Evolutionary conservation across 2,797 vertebrate genomes (phyloP), one percentile per base, ranked within the genome.

Genomic region (Thunnus albacares): DNA sequence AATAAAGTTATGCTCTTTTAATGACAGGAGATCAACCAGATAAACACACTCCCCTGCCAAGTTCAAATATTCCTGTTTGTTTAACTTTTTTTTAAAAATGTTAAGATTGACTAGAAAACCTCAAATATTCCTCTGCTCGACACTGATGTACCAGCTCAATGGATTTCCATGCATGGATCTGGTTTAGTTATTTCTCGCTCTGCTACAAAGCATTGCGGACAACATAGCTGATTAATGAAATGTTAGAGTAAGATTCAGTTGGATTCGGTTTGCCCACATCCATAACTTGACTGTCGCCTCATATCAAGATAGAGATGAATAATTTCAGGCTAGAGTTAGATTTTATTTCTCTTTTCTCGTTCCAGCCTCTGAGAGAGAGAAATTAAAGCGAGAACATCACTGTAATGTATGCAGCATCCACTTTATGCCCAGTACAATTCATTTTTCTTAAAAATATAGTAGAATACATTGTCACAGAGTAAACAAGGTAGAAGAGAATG

Each of bases 201-300:
- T 9, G 38, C 58, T 64, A 22, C 63, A 62, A 76, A 85, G 51
- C n/a, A 10, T 11, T 53, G 59, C 49, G 71, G 80, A 84, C 82
- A 77, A 71, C 71, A 80, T 52, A 33, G 73, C 22, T 78, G 78
- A 77, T 71, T 78, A 89, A 84, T 77, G 71, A 76, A 76, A 82
- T 18, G 5, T 71, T 58, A 35, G 14, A 65, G 70, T 22, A 51
- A 70, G 65, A 80, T 80, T 79, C 69, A 13, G 59, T 18, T 57
- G 78, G 76, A 72, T 67, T 85, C 53, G 7, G 41, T 82, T 86
- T 60, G 38, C 69, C 74, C 77, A 75, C 81, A 87, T 83, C 63
- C 53, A 81, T 76, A 71, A 67, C 26, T 38, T 38, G 6, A 74
- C 78, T 84, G 90, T 82, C 78, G 0, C 41, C 57, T 82, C 12